These are phyloP conservation scores for Nanorana parkeri DNA, from an alignment of 2,113 vertebrate genomes.

Conservation along the genomic window DNA sequence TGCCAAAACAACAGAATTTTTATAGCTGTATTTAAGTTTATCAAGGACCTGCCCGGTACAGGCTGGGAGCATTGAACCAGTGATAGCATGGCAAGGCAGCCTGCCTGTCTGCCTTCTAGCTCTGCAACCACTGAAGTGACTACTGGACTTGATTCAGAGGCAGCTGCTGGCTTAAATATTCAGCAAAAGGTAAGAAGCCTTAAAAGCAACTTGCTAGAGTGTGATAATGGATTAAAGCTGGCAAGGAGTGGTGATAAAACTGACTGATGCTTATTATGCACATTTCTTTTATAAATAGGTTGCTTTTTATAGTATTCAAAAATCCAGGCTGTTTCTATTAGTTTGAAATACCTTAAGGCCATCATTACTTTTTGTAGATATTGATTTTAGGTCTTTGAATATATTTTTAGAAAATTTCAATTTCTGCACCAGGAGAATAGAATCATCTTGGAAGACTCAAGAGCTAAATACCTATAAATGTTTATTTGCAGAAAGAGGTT, in stretches of 20 bases:
- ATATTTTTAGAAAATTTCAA: not conserved
- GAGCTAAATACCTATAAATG: not conserved
- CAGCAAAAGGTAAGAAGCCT: constrained; percentile 52
- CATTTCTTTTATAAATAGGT: constrained; percentile 50
- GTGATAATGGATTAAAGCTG: constrained; percentile 45
- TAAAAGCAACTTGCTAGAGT: constrained; percentile 24
- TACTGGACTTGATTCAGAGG: not conserved
- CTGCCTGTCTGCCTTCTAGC: constrained; percentile 22
- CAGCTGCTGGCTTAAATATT: not conserved
- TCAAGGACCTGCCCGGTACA: constrained; percentile 57
- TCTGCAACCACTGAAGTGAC: not conserved
- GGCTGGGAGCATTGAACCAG: constrained; percentile 43
- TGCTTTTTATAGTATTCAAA: constrained; percentile 30
- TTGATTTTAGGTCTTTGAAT: constrained; percentile 12
- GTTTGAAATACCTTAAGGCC: constrained; percentile 20
- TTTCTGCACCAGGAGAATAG: not conserved
- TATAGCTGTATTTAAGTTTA: constrained; percentile 51
- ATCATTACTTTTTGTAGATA: not conserved
- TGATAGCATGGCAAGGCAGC: not conserved
- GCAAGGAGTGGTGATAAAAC: constrained; percentile 42
- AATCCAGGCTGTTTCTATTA: constrained; percentile 13
- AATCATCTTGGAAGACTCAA: not conserved
- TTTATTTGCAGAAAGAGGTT: not conserved
- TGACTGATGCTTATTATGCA: constrained; percentile 58
- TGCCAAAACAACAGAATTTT: constrained; percentile 8